phyloP scores from a whole-genome alignment of 2,797 vertebrate species.

The Cryptoblepharus egeriae region DNA sequence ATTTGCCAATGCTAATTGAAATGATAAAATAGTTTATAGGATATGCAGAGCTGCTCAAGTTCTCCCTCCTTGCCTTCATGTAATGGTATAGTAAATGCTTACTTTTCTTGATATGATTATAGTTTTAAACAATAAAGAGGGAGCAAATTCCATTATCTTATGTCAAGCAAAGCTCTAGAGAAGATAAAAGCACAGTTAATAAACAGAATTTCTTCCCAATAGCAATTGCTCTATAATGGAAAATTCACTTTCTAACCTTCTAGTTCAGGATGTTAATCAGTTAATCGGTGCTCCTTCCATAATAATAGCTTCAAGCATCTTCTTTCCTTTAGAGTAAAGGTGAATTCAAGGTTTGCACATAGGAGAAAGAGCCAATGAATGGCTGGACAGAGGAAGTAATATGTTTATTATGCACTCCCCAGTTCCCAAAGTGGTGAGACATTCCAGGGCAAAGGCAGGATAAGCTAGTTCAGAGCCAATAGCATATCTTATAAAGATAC shows the following conservation, averaged over 20 bases:
- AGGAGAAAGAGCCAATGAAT: not conserved
- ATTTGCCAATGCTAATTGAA: constrained; percentile 62
- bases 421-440: not conserved
- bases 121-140: constrained; percentile 55
- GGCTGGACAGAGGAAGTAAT: constrained; percentile 14
- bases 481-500: too few relatives aligned
- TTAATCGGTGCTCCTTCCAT: constrained; percentile 50
- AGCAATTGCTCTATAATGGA: constrained; percentile 51
- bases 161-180: constrained; percentile 57
- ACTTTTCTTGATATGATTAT: constrained; percentile 49
- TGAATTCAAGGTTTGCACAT: constrained; percentile 38
- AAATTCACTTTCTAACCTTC: constrained; percentile 59
- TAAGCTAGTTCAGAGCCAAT: too few relatives aligned
- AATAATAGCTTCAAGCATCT: constrained; percentile 41
- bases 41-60: constrained; percentile 28
- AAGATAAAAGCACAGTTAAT: constrained; percentile 57
- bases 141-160: constrained; percentile 51
- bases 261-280: constrained; percentile 52
- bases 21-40: constrained; percentile 42
- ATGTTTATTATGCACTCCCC: not conserved
- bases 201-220: constrained; percentile 59
- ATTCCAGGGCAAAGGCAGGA: too few relatives aligned
- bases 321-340: constrained; percentile 36
- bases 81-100: constrained; percentile 56
- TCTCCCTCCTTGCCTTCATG: constrained; percentile 27